A percentile compares a stretch with the other conserved stretches of the same genome.
phyloP scores from a whole-genome alignment of 1,140 invertebrate genomes.

The Drosophila orosa region DNA sequence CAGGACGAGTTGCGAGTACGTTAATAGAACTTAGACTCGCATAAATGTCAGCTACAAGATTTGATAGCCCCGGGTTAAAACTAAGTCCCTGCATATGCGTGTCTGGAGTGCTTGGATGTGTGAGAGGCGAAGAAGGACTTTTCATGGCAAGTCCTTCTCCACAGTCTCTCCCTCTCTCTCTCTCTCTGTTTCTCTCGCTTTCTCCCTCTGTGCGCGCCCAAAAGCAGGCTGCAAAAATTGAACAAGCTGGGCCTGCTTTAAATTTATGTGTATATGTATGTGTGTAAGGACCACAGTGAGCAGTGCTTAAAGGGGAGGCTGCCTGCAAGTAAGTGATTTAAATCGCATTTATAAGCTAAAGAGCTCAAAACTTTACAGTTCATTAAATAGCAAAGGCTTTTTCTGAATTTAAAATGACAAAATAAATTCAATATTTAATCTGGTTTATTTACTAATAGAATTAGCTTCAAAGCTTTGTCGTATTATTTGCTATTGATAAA shows the following conservation, averaged over 20 bases:
- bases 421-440: not conserved
- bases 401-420: not conserved
- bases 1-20: conserved; percentile 37
- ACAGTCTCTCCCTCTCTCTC: not conserved
- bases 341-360: conserved; percentile 6
- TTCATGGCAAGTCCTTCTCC: not conserved
- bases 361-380: not conserved
- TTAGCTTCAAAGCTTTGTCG: not conserved
- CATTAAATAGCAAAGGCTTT: not conserved
- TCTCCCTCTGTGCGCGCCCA: conserved; percentile 12
- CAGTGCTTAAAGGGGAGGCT: conserved; percentile 2
- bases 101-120: conserved; percentile 40
- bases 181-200: not conserved
- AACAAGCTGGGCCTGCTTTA: conserved; percentile 33
- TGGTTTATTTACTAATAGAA: not conserved
- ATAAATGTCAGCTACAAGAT: conserved; percentile 81
- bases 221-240: conserved; percentile 34
- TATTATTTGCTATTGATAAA: not conserved
- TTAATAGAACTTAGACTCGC: conserved; percentile 72
- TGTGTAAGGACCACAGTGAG: conserved; percentile 1
- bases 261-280: conserved; percentile 30
- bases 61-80: conserved; percentile 72
- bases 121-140: conserved; percentile 9
- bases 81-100: conserved; percentile 72
- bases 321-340: not conserved